Base-by-base conservation (phyloP, 2,113 vertebrate genomes). In the Lampris megalopsis region DNA sequence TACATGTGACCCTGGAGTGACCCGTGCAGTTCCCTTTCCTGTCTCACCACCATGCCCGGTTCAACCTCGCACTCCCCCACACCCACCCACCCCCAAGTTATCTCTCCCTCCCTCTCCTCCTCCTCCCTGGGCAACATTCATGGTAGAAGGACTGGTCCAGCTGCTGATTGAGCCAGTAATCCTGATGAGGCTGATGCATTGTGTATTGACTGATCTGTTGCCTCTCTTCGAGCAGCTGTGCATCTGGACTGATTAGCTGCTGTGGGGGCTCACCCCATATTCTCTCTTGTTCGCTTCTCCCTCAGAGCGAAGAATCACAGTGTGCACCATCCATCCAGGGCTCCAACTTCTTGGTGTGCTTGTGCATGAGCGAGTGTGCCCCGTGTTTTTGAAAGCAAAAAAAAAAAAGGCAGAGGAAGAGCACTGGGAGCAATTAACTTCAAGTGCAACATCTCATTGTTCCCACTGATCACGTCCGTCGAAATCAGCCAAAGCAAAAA, bases 361-460 rank as follows among this genome's bases (percentile, higher is more conserved):
- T 68, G 6, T 37, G 45, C 54, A 13, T 59, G 48, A 40, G 42
- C 58, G 41, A 73, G 57, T 67, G 69, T 48, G 65, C 11, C 35
- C 10, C 42, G 49, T 37, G 60, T 63, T 68, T 59, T 52, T 63
- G 84, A 83, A 75, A 9, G 73, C 61, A 66, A 66, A 84, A 77
- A 87, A 75, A 9, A 71, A 58, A 66, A 66, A 84, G 75, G 86
- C 68, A 91, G 84, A 87, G 40, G 54, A 77, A 77, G 86, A 89
- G 88, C 86, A 75, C 75, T 88, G 89, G 91, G 90, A 92, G 88
- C 88, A 93, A 94, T 94, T 93, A 94, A 81, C 89, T 86, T 85
- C 65, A 69, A 64, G 80, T 24, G 24, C 71, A 84, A 81, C 83
- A 77, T 87, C 80, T 82, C 70, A 67, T 73, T 56, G 67, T 83